phyloP scores from a whole-genome alignment of 2,888 invertebrate genomes.

The Amphipoea oculea region DNA sequence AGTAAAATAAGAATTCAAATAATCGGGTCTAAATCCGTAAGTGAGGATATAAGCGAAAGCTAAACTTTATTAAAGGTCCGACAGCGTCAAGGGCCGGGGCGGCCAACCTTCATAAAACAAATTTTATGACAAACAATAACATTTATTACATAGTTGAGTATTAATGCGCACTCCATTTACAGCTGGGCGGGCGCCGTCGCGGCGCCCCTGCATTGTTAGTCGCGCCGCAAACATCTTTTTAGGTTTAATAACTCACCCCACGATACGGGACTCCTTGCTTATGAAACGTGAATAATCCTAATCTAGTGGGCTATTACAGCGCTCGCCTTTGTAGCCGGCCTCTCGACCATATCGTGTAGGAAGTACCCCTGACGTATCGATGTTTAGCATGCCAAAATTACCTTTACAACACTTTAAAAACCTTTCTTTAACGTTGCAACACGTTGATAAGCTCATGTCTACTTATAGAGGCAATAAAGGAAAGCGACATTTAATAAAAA shows the following conservation, averaged over 20 bases:
- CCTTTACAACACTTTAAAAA: slow-evolving; percentile 10
- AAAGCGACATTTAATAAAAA: slow-evolving; percentile 74
- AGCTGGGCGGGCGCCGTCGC: slow-evolving; percentile 81
- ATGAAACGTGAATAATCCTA: slow-evolving; percentile 76
- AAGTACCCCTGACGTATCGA: slow-evolving; percentile 8
- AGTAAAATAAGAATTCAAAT: slow-evolving; percentile 72
- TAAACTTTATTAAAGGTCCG: slow-evolving; percentile 85
- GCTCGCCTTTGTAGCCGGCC: slow-evolving; percentile 33
- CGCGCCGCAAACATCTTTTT: slow-evolving; percentile 77
- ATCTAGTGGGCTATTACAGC: slow-evolving; percentile 73
- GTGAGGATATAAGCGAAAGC: slow-evolving; percentile 77
- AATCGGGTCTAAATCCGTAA: slow-evolving; percentile 75
- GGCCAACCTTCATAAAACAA: slow-evolving; percentile 87
- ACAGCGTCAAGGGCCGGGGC: slow-evolving; percentile 77
- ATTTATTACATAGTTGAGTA: slow-evolving; percentile 89
- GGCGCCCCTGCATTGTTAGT: slow-evolving; percentile 78
- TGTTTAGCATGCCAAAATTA: background rate
- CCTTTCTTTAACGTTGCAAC: slow-evolving; percentile 25
- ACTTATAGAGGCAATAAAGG: slow-evolving; percentile 72
- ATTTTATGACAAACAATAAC: slow-evolving; percentile 90
- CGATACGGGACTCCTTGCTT: slow-evolving; percentile 69
- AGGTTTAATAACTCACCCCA: slow-evolving; percentile 70
- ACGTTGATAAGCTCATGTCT: slow-evolving; percentile 66
- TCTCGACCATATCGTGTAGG: slow-evolving; percentile 11
- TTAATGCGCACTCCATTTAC: slow-evolving; percentile 87